These are phyloP conservation scores for Passer montanus DNA, from an alignment of 2,113 vertebrate genomes.

Conservation along the genomic window DNA sequence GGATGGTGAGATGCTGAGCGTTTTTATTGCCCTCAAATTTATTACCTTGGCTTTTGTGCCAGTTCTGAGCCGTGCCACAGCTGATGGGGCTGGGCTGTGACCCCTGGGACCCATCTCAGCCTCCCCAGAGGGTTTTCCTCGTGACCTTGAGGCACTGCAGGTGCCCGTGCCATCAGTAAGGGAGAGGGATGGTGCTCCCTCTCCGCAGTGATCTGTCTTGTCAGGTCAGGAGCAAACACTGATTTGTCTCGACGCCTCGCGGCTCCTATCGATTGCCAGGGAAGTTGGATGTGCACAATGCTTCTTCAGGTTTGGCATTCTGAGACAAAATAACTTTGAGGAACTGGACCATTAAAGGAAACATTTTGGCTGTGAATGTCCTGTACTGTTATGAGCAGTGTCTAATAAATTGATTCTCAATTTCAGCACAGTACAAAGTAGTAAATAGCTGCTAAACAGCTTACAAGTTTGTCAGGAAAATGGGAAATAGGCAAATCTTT, in stretches of 20 bases:
- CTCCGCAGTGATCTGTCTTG: background rate
- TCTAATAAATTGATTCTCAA: background rate
- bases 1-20: background rate
- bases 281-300: background rate
- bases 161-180: background rate
- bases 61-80: background rate
- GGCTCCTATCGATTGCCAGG: background rate
- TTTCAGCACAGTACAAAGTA: background rate
- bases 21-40: background rate
- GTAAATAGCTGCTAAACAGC: background rate
- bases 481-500: background rate
- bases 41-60: accelerated
- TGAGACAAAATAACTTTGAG: slow-evolving; percentile 35
- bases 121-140: background rate
- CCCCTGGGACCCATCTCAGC: background rate
- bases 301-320: background rate
- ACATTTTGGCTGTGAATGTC: background rate
- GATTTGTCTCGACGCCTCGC: slow-evolving; percentile 32
- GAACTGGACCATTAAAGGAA: background rate
- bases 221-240: slow-evolving; percentile 6
- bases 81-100: background rate
- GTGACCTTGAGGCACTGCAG: background rate
- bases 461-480: accelerated
- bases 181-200: slow-evolving; percentile 23
- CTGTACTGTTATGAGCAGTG: background rate